phyloP scores from a whole-genome alignment of 2,113 vertebrate species.

The Ammodytes dubius region DNA sequence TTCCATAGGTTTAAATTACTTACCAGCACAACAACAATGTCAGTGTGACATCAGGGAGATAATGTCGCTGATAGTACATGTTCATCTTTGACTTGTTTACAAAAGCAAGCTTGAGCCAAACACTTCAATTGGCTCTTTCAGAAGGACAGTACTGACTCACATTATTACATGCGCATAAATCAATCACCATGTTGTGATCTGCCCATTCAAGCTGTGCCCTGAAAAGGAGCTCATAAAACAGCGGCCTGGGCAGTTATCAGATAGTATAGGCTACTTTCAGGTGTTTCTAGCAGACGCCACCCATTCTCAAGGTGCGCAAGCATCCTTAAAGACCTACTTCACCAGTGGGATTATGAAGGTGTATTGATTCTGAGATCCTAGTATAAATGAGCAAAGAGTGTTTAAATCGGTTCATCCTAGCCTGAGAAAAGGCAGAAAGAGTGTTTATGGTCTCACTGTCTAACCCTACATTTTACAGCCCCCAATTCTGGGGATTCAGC shows the following conservation, averaged over 20 bases:
- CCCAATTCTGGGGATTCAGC: too few species aligned
- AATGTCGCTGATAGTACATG: constrained; percentile 7
- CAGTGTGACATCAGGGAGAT: constrained; percentile 23
- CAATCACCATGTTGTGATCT: constrained; percentile 28
- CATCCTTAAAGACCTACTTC: constrained; percentile 22
- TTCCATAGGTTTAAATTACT: neutral
- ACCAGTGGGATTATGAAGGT: too few species aligned
- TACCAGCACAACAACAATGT: constrained; percentile 14
- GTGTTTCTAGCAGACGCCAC: constrained; percentile 7
- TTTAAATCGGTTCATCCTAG: too few species aligned
- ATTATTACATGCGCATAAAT: constrained; percentile 13
- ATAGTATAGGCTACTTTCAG: constrained; percentile 3
- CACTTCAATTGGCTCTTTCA: constrained; percentile 4
- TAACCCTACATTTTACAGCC: too few species aligned
- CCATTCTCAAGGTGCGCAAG: neutral
- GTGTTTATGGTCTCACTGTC: too few species aligned
- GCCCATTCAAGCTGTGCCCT: constrained; percentile 12
- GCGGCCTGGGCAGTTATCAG: constrained; percentile 10
- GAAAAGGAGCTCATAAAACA: neutral
- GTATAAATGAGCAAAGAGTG: too few species aligned
- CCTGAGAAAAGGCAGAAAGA: too few species aligned
- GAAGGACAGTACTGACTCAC: constrained; percentile 3
- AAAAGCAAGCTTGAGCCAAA: constrained; percentile 36
- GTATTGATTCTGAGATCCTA: too few species aligned
- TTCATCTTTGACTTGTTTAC: constrained; percentile 50